Conservation (phyloP, 2,797 vertebrate species). For the Epinephelus awoara region DNA sequence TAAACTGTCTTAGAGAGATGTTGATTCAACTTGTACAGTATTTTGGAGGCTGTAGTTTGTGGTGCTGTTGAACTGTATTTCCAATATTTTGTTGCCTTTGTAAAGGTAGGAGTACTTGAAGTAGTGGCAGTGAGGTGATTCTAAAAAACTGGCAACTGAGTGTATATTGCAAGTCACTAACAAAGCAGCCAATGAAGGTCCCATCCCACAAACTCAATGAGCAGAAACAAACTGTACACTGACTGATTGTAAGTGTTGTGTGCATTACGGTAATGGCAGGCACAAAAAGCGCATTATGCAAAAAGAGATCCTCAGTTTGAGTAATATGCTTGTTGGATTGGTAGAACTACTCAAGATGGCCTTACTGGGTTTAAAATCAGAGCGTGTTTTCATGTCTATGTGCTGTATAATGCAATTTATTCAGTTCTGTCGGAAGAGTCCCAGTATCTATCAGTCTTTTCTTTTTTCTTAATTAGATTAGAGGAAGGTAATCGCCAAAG, state of each 20-base stretch:
- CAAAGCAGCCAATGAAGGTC: conserved; percentile 12
- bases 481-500: conserved; percentile 42
- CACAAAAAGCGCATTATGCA: conserved; percentile 28
- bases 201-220: conserved; percentile 32
- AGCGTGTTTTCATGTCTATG: conserved; percentile 17
- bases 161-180: background rate
- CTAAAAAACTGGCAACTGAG: conserved; percentile 12
- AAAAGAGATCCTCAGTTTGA: conserved; percentile 24
- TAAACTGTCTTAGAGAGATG: background rate
- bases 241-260: background rate
- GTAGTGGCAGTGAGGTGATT: background rate
- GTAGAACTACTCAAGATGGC: conserved; percentile 13
- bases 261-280: background rate
- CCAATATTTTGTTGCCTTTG: background rate
- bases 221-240: conserved; percentile 47
- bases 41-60: conserved; percentile 10
- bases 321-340: conserved; percentile 26
- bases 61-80: background rate
- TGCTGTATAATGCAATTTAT: conserved; percentile 29
- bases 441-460: conserved; percentile 19
- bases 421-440: conserved; percentile 32
- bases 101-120: background rate
- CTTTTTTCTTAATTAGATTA: conserved; percentile 62
- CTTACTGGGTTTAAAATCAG: conserved; percentile 15
- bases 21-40: background rate